Percentiles rank a stretch among this genome's conserved stretches.
Evolutionary conservation across 37 sponge, comb jelly and placozoan species (phyloP).

Genomic region (Oopsacas minuta): DNA sequence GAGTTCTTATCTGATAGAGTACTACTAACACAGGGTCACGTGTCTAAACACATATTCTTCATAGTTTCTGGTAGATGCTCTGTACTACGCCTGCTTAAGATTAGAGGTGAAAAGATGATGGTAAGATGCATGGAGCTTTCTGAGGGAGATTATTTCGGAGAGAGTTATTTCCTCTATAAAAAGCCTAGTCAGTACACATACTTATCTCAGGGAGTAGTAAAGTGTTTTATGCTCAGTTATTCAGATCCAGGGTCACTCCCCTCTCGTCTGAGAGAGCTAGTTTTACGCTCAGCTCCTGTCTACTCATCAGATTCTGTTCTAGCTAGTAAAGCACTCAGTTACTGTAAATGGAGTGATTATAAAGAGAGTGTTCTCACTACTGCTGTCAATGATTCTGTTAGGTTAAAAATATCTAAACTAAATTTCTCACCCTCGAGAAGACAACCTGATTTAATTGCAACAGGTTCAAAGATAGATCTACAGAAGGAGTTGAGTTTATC

Average conservation of each 20-base stretch:
- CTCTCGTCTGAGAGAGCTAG: not conserved
- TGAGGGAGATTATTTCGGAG: not conserved
- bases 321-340: not conserved
- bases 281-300: not conserved
- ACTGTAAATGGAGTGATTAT: not conserved
- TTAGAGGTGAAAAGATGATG: not conserved
- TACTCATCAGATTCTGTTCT: not conserved
- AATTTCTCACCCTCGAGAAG: not conserved
- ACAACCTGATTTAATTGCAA: not conserved
- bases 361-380: not conserved
- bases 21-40: not conserved
- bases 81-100: not conserved
- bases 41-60: slow-evolving; percentile 12
- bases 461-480: not conserved
- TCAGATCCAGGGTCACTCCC: not conserved
- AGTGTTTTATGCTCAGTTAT: not conserved
- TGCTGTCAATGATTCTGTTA: not conserved
- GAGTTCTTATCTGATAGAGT: not conserved
- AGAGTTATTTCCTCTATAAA: not conserved
- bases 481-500: not conserved
- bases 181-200: not conserved
- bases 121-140: not conserved
- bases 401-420: not conserved
- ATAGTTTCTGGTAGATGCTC: not conserved
- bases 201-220: not conserved